Evolutionary conservation across 2,797 vertebrate genomes (phyloP).

Genomic region (Luscinia megarhynchos): DNA sequence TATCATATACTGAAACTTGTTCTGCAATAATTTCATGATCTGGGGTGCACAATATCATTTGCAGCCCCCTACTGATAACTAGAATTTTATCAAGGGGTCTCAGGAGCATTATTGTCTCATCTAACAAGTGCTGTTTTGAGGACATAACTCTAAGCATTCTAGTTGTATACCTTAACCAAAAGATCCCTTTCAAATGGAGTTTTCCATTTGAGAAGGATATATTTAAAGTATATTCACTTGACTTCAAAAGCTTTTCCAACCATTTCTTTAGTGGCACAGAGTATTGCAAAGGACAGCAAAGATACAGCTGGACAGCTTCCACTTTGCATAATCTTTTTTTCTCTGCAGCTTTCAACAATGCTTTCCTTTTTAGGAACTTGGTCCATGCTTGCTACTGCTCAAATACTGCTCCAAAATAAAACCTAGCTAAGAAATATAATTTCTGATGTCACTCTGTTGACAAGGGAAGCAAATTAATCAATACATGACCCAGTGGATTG

Average conservation of each 20-base stretch:
- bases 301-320: conserved; percentile 31
- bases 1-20: background rate
- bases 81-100: background rate
- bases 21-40: background rate
- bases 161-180: background rate
- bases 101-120: background rate
- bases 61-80: background rate
- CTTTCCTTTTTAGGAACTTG: conserved; percentile 57
- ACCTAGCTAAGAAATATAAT: conserved; percentile 24
- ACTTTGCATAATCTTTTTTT: conserved; percentile 1
- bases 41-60: background rate
- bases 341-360: conserved; percentile 10
- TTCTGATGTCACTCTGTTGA: background rate
- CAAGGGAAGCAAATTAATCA: conserved; percentile 18
- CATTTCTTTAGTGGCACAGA: background rate
- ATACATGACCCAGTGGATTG: background rate
- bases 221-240: background rate
- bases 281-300: conserved; percentile 19
- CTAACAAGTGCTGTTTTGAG: background rate
- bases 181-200: background rate
- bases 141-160: background rate
- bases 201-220: background rate
- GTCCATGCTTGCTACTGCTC: conserved; percentile 22
- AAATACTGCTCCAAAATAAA: conserved; percentile 45
- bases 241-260: background rate